Conservation (phyloP, 1,140 invertebrate genomes). For the Scaptodrosophila lebanonensis region DNA sequence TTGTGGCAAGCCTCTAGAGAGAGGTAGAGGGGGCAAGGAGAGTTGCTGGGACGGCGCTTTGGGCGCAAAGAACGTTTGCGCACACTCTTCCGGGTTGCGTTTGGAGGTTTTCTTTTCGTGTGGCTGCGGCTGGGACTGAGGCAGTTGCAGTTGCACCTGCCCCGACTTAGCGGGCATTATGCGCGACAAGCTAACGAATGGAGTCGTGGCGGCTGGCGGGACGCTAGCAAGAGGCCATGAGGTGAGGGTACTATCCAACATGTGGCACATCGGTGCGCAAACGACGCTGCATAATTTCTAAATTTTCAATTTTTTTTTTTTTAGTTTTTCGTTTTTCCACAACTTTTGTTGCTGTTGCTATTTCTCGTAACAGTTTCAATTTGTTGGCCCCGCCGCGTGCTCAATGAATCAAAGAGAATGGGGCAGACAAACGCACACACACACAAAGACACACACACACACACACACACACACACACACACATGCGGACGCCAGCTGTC, state of each 20-base stretch:
- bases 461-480: no score
- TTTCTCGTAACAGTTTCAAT: slow-evolving; percentile 37
- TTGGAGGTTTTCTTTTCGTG: slow-evolving; percentile 42
- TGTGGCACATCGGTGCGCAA: no score
- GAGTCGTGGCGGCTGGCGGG: neutral
- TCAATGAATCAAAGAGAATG: slow-evolving; percentile 58
- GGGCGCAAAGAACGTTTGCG: slow-evolving; percentile 23
- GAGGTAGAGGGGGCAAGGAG: slow-evolving; percentile 3
- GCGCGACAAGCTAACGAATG: slow-evolving; percentile 43
- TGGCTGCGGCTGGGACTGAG: no score
- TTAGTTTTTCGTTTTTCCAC: slow-evolving; percentile 15
- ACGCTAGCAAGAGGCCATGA: no score
- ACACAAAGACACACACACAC: no score
- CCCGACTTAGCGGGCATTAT: slow-evolving; percentile 59
- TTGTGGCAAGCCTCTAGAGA: slow-evolving; percentile 14
- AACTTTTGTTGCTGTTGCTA: neutral
- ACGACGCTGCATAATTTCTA: no score
- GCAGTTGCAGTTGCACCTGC: slow-evolving; percentile 70
- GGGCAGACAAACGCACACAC: slow-evolving; percentile 11
- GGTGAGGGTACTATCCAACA: no score
- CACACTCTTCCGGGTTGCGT: slow-evolving; percentile 63
- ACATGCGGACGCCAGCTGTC: no score
- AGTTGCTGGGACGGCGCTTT: slow-evolving; percentile 8
- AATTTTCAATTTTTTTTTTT: neutral
- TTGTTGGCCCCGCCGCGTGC: slow-evolving; percentile 33